Evolutionary conservation across 2,113 vertebrate species (phyloP), one percentile per base, ranked within the genome.

Genomic region (Syrrhaptes paradoxus): DNA sequence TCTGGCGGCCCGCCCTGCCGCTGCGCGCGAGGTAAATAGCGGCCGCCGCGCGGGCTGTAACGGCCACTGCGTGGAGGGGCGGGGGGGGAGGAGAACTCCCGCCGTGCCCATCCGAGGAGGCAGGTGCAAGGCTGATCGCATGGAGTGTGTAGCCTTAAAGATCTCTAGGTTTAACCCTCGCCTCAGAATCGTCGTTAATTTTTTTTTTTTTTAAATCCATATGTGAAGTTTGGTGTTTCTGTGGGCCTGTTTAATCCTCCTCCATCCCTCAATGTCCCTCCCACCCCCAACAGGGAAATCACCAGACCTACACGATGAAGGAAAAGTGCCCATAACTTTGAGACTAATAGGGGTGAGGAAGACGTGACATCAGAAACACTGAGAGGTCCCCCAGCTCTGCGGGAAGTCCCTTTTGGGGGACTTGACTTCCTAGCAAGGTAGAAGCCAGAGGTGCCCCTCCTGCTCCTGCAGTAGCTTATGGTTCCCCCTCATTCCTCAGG

Each of bases 111-210:
- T 24, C 49, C 24, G 13, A 51, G 25, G 24, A 8, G 49, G 49
- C 49, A 51, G 49, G 49, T 51, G 24, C 13, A 25, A 45, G 32
- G 84, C 31, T 31, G 38, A 4, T 4, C 2, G 5, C 5, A 18
- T 1, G 11, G 25, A 16, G 11, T 2, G 8, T 2, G 20, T 3
- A 10, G 31, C 4, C 1, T 11, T 65, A 6, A 17, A 34, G n/a
- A 11, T 17, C 43, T 36, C 57, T 4, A 8, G 43, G 29, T 11
- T 24, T 25, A 38, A 55, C 31, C 3, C 29, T 55, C 19, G 15
- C 32, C 48, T 51, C 58, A 63, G 68, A 78, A 59, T 7, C 7
- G 6, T 36, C n/a, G 15, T 43, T 79, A 45, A 36, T 54, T 7
- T 29, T 4, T 3, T 8, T 57, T 51, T 58, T 32, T 28, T n/a